Conservation (phyloP, 2,113 vertebrate genomes). For the Aix galericulata region DNA sequence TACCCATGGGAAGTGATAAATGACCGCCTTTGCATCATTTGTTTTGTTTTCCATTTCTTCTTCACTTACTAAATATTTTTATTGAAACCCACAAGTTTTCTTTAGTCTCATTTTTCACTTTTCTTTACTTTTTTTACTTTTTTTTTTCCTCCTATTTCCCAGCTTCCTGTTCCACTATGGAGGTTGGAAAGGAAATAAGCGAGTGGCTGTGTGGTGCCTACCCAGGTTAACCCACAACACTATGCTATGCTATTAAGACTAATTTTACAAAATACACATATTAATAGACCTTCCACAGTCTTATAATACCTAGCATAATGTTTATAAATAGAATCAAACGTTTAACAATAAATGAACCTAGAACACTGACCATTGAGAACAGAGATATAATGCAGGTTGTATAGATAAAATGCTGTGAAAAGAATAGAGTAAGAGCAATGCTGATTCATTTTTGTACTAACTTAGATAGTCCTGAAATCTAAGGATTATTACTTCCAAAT, state of each 20-base stretch:
- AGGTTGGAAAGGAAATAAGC: background rate
- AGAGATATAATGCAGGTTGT: background rate
- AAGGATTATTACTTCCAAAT: background rate
- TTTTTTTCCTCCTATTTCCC: background rate
- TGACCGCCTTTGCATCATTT: background rate
- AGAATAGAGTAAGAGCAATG: background rate
- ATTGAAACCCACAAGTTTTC: background rate
- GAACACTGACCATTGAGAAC: background rate
- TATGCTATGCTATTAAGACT: fast-evolving
- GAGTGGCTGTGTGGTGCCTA: background rate
- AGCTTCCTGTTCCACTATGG: background rate
- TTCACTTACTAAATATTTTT: background rate
- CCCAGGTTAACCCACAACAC: too few species aligned
- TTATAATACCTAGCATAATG: background rate
- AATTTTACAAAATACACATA: background rate
- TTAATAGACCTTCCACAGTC: background rate
- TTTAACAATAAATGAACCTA: background rate
- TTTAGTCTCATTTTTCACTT: background rate
- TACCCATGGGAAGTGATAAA: background rate
- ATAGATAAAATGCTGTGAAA: background rate
- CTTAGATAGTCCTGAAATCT: background rate
- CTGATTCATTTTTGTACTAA: background rate
- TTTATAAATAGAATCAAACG: background rate
- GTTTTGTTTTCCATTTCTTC: background rate
- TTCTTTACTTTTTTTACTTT: background rate